Evolutionary conservation across 2,113 vertebrate species (phyloP).

Genomic region (Notothenia rossii): DNA sequence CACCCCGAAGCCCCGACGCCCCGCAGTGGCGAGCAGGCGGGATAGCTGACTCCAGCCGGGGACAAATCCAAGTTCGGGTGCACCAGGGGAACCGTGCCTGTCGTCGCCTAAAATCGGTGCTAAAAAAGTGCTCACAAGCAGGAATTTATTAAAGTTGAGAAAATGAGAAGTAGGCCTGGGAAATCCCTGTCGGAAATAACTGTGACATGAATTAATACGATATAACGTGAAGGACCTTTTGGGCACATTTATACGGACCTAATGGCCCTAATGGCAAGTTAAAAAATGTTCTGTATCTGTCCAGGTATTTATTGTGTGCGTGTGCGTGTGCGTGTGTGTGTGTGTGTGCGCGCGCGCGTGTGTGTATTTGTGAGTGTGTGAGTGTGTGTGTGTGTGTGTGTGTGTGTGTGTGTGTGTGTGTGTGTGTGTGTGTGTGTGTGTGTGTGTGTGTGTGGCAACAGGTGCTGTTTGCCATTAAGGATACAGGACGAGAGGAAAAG

Average conservation of each 20-base stretch:
- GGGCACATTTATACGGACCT: constrained; percentile 4
- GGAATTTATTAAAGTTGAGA: constrained; percentile 62
- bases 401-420: constrained; percentile 12
- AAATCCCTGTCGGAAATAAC: constrained; percentile 44
- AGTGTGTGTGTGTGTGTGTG: constrained; percentile 10
- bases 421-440: neutral
- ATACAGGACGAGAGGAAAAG: neutral
- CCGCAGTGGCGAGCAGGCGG: constrained; percentile 83
- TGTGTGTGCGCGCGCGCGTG: neutral
- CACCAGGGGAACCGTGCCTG: constrained; percentile 42
- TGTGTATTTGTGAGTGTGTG: constrained; percentile 11
- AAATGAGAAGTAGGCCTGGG: constrained; percentile 56
- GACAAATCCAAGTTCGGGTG: constrained; percentile 51
- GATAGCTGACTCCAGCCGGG: constrained; percentile 44
- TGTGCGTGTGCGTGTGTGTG: neutral
- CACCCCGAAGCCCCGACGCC: constrained; percentile 86
- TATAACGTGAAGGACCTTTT: constrained; percentile 7
- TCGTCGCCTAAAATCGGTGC: constrained; percentile 53
- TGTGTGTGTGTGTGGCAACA: constrained; percentile 47
- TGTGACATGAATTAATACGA: constrained; percentile 35
- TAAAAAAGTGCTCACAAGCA: constrained; percentile 37
- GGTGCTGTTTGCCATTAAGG: constrained; percentile 54
- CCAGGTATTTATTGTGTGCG: neutral
- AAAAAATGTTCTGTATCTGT: neutral
- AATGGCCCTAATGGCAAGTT: neutral